These are phyloP conservation scores for Peromyscus attwateri DNA, from an alignment of 2,797 vertebrate genomes.

Conservation along the genomic window DNA sequence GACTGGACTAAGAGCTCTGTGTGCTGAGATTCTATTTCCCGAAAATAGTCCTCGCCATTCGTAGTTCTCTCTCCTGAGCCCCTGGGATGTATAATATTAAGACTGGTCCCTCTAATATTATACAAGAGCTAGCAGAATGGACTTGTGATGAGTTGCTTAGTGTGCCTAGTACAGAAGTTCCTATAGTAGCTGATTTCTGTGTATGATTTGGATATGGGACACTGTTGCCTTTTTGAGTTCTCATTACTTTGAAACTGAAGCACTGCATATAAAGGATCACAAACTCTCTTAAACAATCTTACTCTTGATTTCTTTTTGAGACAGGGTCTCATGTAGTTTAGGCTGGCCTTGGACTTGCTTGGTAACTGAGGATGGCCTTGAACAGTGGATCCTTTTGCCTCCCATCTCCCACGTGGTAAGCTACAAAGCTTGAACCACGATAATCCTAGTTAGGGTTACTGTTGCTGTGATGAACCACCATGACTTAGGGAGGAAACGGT, in stretches of 20 bases:
- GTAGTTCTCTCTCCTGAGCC: no score
- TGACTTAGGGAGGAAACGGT: not conserved
- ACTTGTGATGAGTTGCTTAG: fast-evolving
- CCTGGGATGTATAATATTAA: no score
- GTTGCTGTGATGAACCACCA: not conserved
- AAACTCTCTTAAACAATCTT: not conserved
- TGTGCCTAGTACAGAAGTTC: fast-evolving
- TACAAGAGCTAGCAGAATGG: not conserved
- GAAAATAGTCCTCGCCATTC: no score
- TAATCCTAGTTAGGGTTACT: not conserved
- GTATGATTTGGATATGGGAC: not conserved
- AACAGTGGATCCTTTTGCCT: not conserved
- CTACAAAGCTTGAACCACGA: not conserved
- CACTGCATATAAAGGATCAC: not conserved
- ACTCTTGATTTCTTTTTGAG: not conserved
- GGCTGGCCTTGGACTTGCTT: not conserved
- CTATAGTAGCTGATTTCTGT: fast-evolving
- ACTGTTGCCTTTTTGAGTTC: not conserved
- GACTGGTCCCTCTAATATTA: no score
- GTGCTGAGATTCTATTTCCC: no score
- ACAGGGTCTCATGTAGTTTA: not conserved
- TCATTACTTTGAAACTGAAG: not conserved
- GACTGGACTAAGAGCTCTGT: no score
- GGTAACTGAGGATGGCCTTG: not conserved
- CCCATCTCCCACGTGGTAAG: not conserved